Percentiles rank a stretch among this genome's conserved stretches.
phyloP scores from a whole-genome alignment of 2,797 vertebrate species.

The Spinus olivaceus region DNA sequence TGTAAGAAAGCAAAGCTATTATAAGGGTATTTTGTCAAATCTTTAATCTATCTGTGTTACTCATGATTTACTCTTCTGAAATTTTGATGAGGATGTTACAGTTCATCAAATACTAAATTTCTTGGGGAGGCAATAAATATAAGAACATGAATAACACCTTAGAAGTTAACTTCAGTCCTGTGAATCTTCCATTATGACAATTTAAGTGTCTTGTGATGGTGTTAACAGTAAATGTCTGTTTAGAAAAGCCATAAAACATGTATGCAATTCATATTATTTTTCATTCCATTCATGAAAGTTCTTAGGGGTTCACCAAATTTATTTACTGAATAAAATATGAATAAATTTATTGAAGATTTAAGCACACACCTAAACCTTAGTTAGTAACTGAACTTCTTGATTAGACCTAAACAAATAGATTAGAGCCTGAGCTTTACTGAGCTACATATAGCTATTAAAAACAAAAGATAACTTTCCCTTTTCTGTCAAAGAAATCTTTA shows the following conservation, averaged over 20 bases:
- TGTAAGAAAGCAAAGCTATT: background rate
- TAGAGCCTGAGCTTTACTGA: background rate
- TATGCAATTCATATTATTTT: background rate
- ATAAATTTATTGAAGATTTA: background rate
- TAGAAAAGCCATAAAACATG: background rate
- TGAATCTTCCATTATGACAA: background rate
- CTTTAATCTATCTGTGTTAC: background rate
- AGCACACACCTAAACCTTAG: background rate
- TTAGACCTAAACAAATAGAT: background rate
- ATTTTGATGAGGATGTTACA: background rate
- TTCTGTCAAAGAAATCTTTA: background rate
- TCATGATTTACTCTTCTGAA: background rate
- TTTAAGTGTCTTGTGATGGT: background rate
- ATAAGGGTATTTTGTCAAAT: background rate
- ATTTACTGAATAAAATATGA: background rate
- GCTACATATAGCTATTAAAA: background rate
- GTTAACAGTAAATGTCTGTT: background rate
- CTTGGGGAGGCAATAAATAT: background rate
- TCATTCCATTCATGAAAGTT: background rate
- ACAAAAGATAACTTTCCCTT: background rate
- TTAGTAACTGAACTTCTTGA: background rate
- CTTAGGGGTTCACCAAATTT: background rate
- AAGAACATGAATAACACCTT: background rate
- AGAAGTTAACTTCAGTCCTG: background rate
- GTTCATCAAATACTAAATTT: background rate